Evolutionary conservation across 2,113 vertebrate genomes (phyloP).

Genomic region (Microcebus ravelobensis): DNA sequence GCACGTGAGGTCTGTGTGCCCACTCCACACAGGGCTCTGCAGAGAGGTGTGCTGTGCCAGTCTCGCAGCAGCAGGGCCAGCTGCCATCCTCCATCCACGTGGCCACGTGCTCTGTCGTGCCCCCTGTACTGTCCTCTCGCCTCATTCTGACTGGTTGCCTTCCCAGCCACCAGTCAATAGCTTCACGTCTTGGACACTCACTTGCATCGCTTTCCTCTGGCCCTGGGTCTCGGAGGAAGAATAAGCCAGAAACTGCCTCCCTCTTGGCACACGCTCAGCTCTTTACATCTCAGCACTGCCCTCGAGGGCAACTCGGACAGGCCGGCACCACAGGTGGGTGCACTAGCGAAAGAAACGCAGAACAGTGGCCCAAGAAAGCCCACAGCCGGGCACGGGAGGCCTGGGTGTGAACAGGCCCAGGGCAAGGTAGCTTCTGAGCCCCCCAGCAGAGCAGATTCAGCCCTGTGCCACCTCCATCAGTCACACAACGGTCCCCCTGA

Average conservation of each 20-base stretch:
- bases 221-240: background rate
- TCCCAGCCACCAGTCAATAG: background rate
- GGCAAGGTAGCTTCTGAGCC: background rate
- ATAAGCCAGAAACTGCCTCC: background rate
- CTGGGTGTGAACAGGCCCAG: background rate
- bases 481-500: slow-evolving; percentile 67
- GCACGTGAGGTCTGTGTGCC: accelerated
- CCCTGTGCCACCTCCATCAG: background rate
- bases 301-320: background rate
- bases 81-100: no score
- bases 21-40: accelerated
- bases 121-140: background rate
- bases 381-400: accelerated
- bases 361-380: background rate
- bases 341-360: background rate
- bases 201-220: background rate
- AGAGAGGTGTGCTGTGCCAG: accelerated
- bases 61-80: background rate
- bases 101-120: accelerated
- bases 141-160: background rate
- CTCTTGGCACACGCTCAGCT: background rate
- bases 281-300: background rate
- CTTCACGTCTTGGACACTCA: background rate
- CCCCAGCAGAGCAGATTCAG: background rate
- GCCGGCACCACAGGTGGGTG: background rate